Evolutionary conservation across 2,888 invertebrate species (phyloP), one percentile per base, ranked within the genome.

Genomic region (Bembecia ichneumoniformis): DNA sequence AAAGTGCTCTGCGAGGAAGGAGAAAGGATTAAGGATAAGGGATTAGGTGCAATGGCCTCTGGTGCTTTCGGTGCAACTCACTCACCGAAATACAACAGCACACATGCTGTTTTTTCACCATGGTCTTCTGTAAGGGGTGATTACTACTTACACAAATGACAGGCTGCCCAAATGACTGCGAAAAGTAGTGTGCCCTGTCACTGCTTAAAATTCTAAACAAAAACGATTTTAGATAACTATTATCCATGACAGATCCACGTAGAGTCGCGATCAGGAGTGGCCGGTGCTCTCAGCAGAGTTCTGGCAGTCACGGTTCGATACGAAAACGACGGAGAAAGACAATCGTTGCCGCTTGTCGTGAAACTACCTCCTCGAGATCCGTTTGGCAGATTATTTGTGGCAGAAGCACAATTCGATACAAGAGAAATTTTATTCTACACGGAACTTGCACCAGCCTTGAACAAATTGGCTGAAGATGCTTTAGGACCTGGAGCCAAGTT

Each of bases 401-500:
- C 93, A 17, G 94, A 94, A 71, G 93, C 94, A 1, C 94, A 94
- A 71, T 94, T 94, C 69, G 94, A 94, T 74, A 89, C 94, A 3
- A 87, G 94, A 53, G 94, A 94, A 79, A 94, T 94, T 62, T 90
- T 93, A 58, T 94, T 94, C 80, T 94, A 94, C 71, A 94, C 93
- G 0, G 91, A 93, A 87, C 91, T 94, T 63, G 90, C 88, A 7
- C 87, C 94, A 84, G 92, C 92, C 14, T 88, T 93, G 34, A 93
- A 93, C 3, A 92, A 92, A 63, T 71, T 94, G 56, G 90, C 91
- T 56, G 87, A 88, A 16, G 92, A 93, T 62, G 77, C 76, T 0
- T 57, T 82, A 34, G 87, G 88, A 1, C 79, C 80, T 28, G 82
- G 71, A 3, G 59, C 68, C 49, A 82, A 83, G 1, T 58, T 86